These are phyloP conservation scores for Micrasema longulum DNA, from an alignment of 1,140 invertebrate genomes.

Conservation along the genomic window DNA sequence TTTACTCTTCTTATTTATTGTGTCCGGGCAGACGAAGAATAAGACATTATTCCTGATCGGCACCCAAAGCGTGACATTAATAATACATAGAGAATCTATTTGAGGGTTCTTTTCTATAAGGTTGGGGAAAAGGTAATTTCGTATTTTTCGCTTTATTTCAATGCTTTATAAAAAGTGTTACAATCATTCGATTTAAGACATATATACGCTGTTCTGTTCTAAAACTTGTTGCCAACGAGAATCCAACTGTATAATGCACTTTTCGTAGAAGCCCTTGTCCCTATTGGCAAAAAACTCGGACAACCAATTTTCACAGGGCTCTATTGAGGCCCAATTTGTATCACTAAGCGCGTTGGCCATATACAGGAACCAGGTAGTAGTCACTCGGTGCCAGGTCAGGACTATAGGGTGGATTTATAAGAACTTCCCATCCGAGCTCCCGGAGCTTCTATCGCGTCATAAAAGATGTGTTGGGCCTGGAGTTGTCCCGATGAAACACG, in stretches of 20 bases:
- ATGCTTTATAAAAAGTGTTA: slow-evolving; percentile 26
- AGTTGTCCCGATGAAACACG: slow-evolving; percentile 16
- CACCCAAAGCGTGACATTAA: no score
- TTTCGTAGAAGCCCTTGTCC: slow-evolving; percentile 1
- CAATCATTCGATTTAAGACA: slow-evolving; percentile 12
- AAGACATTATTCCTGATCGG: no score
- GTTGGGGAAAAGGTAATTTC: slow-evolving; percentile 7
- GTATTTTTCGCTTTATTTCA: slow-evolving; percentile 8
- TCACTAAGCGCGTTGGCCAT: no score
- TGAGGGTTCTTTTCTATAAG: no score
- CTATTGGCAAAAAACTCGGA: slow-evolving; percentile 2
- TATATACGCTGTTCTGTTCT: slow-evolving; percentile 11
- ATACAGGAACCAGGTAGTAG: no score
- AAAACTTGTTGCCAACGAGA: slow-evolving; percentile 18
- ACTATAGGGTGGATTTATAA: slow-evolving; percentile 15
- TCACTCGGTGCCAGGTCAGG: slow-evolving; percentile 4
- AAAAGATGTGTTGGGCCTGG: slow-evolving; percentile 13
- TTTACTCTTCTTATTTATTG: no score
- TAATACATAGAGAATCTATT: no score
- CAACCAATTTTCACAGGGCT: slow-evolving; percentile 1
- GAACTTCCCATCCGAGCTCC: slow-evolving; percentile 22
- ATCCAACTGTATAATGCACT: no score
- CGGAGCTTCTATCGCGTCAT: slow-evolving; percentile 19
- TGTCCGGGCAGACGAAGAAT: no score
- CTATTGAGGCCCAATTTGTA: background rate